Percentiles rank a stretch among this genome's conserved stretches.
These are phyloP conservation scores for Poeciliopsis presidionis DNA, from an alignment of 2,797 vertebrate genomes.

Conservation along the genomic window DNA sequence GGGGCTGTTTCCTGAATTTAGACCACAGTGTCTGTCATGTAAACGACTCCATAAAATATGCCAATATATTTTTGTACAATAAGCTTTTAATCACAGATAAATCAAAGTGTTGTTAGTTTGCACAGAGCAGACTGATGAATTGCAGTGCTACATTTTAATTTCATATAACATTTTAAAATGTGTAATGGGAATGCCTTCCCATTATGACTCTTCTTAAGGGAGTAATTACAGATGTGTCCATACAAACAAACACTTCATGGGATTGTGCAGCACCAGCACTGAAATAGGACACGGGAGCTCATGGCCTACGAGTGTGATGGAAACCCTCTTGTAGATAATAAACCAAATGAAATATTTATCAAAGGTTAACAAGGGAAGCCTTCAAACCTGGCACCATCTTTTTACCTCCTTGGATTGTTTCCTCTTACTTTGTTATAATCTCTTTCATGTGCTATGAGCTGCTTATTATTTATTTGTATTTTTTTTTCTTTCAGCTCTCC, in stretches of 20 bases:
- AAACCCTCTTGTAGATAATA: slow-evolving; percentile 41
- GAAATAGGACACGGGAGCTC: slow-evolving; percentile 22
- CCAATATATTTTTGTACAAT: not conserved
- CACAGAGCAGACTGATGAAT: not conserved
- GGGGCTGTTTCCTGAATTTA: slow-evolving; percentile 5
- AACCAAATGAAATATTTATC: slow-evolving; percentile 64
- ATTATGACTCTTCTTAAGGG: slow-evolving; percentile 12
- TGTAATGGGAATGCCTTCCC: not conserved
- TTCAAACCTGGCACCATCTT: slow-evolving; percentile 18
- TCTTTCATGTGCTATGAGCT: not conserved
- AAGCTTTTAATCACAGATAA: slow-evolving; percentile 8
- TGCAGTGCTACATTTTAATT: not conserved
- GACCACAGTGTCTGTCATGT: not conserved
- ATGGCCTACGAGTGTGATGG: slow-evolving; percentile 22
- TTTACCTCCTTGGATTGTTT: not conserved
- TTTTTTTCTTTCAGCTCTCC: slow-evolving; percentile 43
- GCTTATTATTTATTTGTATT: slow-evolving; percentile 18
- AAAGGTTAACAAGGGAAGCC: slow-evolving; percentile 38
- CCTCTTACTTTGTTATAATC: slow-evolving; percentile 1
- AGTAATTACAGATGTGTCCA: slow-evolving; percentile 63
- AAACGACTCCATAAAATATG: slow-evolving; percentile 1
- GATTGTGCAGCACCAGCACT: slow-evolving; percentile 22
- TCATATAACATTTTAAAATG: not conserved
- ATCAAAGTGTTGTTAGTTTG: not conserved
- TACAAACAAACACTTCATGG: slow-evolving; percentile 41